phyloP scores from a whole-genome alignment of 2,797 vertebrate species.

The Erethizon dorsatum region DNA sequence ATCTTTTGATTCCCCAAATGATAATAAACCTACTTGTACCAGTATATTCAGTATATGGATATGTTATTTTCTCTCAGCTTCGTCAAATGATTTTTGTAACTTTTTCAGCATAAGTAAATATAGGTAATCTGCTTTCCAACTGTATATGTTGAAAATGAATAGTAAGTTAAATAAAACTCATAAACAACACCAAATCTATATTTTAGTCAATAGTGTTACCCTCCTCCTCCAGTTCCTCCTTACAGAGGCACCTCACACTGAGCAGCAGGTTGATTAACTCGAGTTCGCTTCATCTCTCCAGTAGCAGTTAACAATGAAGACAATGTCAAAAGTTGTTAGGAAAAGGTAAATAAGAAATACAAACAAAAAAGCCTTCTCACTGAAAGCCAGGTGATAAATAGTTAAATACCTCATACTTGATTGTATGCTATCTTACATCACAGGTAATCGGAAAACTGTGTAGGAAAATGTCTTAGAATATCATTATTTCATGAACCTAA shows the following conservation, averaged over 20 bases:
- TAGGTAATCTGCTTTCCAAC: neutral
- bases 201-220: constrained; percentile 52
- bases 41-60: constrained; percentile 14
- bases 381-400: neutral
- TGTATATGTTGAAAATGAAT: neutral
- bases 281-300: constrained; percentile 2
- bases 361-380: neutral
- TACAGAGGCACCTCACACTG: constrained; percentile 1
- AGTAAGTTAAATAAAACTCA: constrained; percentile 31
- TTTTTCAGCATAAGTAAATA: constrained; percentile 27
- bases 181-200: constrained; percentile 39
- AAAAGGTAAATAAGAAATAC: neutral
- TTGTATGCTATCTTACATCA: neutral
- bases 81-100: constrained; percentile 62
- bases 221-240: neutral
- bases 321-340: neutral
- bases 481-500: constrained; percentile 19
- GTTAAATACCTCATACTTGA: neutral
- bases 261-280: constrained; percentile 9
- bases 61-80: constrained; percentile 10
- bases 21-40: neutral
- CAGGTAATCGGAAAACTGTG: neutral
- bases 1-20: constrained; percentile 41
- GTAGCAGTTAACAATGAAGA: neutral
- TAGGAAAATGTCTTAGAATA: neutral